These are phyloP conservation scores for Erpornis zantholeuca DNA, from an alignment of 2,113 vertebrate genomes.

Conservation along the genomic window DNA sequence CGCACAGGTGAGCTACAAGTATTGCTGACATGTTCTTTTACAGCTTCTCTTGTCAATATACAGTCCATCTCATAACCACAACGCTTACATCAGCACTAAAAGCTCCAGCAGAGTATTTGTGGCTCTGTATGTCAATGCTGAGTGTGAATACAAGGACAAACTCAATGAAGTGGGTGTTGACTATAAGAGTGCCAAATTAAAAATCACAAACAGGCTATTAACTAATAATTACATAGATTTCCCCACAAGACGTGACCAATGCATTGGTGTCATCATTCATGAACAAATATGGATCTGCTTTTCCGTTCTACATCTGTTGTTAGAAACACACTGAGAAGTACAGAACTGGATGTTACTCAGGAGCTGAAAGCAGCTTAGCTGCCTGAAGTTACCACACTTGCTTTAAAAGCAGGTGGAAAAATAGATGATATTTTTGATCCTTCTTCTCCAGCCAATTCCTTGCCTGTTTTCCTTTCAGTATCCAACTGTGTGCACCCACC, in stretches of 20 bases:
- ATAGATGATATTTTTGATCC: not conserved
- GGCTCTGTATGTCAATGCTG: not conserved
- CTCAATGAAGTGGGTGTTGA: not conserved
- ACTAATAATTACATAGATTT: not conserved
- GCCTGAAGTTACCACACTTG: not conserved
- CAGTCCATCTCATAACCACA: not conserved
- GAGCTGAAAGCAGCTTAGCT: not conserved
- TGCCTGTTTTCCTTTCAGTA: not conserved
- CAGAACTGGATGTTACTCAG: not conserved
- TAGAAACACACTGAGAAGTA: not conserved
- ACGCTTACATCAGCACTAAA: not conserved
- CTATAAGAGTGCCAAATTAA: not conserved
- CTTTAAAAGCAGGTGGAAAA: not conserved
- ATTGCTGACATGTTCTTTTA: not conserved
- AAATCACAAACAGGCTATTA: not conserved
- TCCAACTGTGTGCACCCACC: not conserved
- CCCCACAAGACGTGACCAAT: not conserved
- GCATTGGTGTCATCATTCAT: not conserved
- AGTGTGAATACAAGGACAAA: not conserved
- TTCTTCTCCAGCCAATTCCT: not conserved
- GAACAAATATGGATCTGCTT: not conserved
- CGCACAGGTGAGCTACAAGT: not conserved
- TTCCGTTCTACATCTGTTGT: not conserved
- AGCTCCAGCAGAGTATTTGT: not conserved
- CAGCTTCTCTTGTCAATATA: not conserved